These are phyloP conservation scores for Cryptotermes secundus DNA, from an alignment of 1,140 invertebrate species.

Conservation along the genomic window DNA sequence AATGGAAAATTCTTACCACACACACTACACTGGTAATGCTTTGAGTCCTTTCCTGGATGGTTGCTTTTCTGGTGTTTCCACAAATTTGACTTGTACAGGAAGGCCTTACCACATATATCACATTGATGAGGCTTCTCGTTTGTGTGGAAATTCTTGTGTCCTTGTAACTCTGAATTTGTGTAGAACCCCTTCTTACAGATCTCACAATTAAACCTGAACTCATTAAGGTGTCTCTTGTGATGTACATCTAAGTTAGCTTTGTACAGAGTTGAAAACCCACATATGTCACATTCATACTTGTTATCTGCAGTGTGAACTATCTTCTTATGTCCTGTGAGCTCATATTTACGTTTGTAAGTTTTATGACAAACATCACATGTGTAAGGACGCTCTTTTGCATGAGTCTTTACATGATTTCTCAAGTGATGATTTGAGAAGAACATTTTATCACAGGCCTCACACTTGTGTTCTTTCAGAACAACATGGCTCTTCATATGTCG, in stretches of 20 bases:
- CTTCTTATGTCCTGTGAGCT: slow-evolving; percentile 48
- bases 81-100: slow-evolving; percentile 45
- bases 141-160: slow-evolving; percentile 59
- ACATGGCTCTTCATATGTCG: slow-evolving; percentile 11
- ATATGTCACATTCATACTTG: slow-evolving; percentile 49
- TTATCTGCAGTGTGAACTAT: slow-evolving; percentile 45
- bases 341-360: slow-evolving; percentile 50
- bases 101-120: slow-evolving; percentile 55
- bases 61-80: slow-evolving; percentile 38
- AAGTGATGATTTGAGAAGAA: slow-evolving; percentile 53
- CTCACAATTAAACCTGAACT: slow-evolving; percentile 59
- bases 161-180: slow-evolving; percentile 56
- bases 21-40: slow-evolving; percentile 24
- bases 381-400: slow-evolving; percentile 53
- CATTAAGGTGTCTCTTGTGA: slow-evolving; percentile 56
- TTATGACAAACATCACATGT: slow-evolving; percentile 51
- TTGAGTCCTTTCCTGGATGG: slow-evolving; percentile 40
- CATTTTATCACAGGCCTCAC: slow-evolving; percentile 39
- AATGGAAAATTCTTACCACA: slow-evolving; percentile 22
- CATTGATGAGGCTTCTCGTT: slow-evolving; percentile 56
- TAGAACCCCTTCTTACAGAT: slow-evolving; percentile 55
- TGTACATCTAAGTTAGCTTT: slow-evolving; percentile 45
- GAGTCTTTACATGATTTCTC: slow-evolving; percentile 51
- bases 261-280: slow-evolving; percentile 48
- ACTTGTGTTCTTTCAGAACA: neutral